Base-by-base conservation (phyloP, 2,797 vertebrate genomes). In the Pelobates cultripes region DNA sequence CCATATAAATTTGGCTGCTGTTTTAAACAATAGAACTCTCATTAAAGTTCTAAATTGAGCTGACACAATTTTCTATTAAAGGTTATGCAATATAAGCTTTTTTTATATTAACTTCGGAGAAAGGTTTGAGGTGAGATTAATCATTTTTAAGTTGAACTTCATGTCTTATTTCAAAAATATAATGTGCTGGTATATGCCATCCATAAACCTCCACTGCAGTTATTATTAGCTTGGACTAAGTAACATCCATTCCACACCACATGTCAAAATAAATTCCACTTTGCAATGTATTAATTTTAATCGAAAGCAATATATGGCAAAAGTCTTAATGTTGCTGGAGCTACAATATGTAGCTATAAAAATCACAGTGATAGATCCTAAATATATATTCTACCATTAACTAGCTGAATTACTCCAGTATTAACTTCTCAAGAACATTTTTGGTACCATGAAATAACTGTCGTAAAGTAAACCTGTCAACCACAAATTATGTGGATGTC, bases 41-140 rank as follows among this genome's bases (percentile, higher is more conserved):
- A 57, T 77, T 78, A 73, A 44, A 40, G 43, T 78, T 83, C n/a
- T 69, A 63, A 74, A 78, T 70, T 74, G 43, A 74, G 43, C 51
- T 63, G 55, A 43, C 76, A 28, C 53, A 61, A 69, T 70, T 28
- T 82, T 78, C n/a, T 69, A 73, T 61, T 78, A 61, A 69, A 10
- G 17, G 40, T 17, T 76, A 47, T 47, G 10, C 43, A 73, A 78
- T 74, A 70, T 64, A 57, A n/a, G 43, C 53, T 70, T 81, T 53
- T 64, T 66, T 74, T 73, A 74, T 69, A 73, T 78, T 75, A 74
- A 43, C 60, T 63, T 66, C 43, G 66, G 67, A 74, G 51, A 70
- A 70, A 68, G 64, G 10, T 17, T 43, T 75, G 57, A 61, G 43
- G 28, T 28, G 71, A 17, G 70, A 75, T 78, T 74, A 74, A 78